Evolutionary conservation across 1,140 invertebrate species (phyloP), one percentile per base, ranked within the genome.

Genomic region (Papilio machaon): DNA sequence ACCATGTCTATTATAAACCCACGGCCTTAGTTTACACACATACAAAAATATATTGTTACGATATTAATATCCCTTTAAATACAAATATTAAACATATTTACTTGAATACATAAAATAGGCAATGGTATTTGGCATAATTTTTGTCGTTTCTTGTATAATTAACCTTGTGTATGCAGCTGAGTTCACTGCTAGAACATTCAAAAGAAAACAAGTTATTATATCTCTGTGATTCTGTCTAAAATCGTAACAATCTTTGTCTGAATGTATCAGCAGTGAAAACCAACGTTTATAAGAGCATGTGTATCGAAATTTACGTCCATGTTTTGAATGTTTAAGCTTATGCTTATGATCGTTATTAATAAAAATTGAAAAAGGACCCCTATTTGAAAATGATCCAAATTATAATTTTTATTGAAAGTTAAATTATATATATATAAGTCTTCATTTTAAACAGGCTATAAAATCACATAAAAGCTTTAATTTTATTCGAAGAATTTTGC

Each of bases 401-500:
- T 3, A 67, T 67, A 35, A 35, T 67, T 67, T 67, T 64, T 13
- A 30, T 15, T 11, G 23, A 13, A 30, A 35, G 6, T 35, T 30
- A 13, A 64, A 64, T 64, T 64, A 9, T 67, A 67, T 70, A 38
- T 64, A 13, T 15, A 17, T 8, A 58, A 30, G 11, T 64, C 11
- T 70, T 70, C 5, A 70, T 30, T 70, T 35, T 70, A 35, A 70
- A 52, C 74, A 54, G 46, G 47, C 49, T 76, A 76, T 52, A 76
- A 76, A 54, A 76, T 23, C 74, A 52, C 74, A 52, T 52, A 11
- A 38, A 78, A 78, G 75, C 75, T 78, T 78, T 78, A 60, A 78
- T 60, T 78, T 77, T 77, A 38, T 60, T 78, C 7, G 52, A 60
- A 30, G 23, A 70, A 70, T 54, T 78, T 38, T 78, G 30, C 49